Percentiles rank a stretch among this genome's conserved stretches.
Evolutionary conservation across 2,113 vertebrate genomes (phyloP).

Genomic region (Nibea coibor): DNA sequence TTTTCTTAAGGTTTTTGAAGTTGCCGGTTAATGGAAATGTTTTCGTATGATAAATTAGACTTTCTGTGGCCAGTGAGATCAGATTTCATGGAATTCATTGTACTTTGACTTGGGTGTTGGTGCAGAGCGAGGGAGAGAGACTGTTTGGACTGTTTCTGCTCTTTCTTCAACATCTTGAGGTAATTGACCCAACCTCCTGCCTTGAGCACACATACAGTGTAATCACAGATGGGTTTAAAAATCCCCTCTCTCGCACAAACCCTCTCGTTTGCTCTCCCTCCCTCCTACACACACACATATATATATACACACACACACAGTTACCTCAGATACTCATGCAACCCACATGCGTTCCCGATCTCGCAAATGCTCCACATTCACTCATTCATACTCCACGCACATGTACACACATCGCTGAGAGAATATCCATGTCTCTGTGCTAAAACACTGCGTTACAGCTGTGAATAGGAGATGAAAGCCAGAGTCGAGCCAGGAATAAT

Average conservation of each 20-base stretch:
- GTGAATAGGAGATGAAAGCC: constrained; percentile 75
- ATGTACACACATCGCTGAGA: constrained; percentile 34
- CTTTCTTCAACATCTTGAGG: constrained; percentile 82
- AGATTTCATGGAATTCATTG: constrained; percentile 58
- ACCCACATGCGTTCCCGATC: constrained; percentile 28
- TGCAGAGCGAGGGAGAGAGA: constrained; percentile 17
- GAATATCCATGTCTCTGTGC: constrained; percentile 69
- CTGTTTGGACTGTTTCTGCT: constrained; percentile 62
- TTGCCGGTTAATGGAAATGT: constrained; percentile 31
- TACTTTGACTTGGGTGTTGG: constrained; percentile 53
- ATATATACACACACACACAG: constrained; percentile 3
- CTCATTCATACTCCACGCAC: constrained; percentile 34
- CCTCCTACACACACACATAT: constrained; percentile 14
- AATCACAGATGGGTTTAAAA: constrained; percentile 61
- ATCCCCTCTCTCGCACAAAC: constrained; percentile 45
- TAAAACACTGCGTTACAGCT: constrained; percentile 71
- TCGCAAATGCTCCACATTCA: constrained; percentile 43
- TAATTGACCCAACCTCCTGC: constrained; percentile 77
- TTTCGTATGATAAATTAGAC: constrained; percentile 43
- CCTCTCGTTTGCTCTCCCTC: constrained; percentile 15
- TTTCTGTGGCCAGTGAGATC: constrained; percentile 52
- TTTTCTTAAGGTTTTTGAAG: not conserved
- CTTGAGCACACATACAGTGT: constrained; percentile 42
- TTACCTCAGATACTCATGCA: constrained; percentile 51
- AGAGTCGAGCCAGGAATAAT: constrained; percentile 69